Percentiles rank a stretch among this genome's conserved stretches.
These are phyloP conservation scores for Battus philenor DNA, from an alignment of 1,140 invertebrate species.

Conservation along the genomic window DNA sequence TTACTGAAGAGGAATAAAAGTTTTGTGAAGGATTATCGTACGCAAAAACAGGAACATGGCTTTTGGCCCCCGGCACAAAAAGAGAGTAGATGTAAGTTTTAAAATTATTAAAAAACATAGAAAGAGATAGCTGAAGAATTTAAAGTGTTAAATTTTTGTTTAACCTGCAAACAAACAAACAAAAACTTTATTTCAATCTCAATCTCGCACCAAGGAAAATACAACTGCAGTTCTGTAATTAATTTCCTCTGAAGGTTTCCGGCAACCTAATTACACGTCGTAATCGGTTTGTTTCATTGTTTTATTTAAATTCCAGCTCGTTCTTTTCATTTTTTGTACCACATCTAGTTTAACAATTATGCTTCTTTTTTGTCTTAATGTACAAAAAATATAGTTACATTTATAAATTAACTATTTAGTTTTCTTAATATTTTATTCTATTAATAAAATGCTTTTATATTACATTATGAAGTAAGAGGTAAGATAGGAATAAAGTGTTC, in stretches of 20 bases:
- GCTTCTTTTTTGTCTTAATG: too few species aligned
- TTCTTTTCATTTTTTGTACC: too few species aligned
- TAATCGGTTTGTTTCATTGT: not conserved
- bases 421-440: too few species aligned
- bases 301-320: too few species aligned
- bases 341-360: too few species aligned
- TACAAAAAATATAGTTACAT: too few species aligned
- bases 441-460: too few species aligned
- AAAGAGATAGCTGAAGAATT: not conserved
- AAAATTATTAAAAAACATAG: not conserved
- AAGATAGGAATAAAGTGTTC: too few species aligned
- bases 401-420: too few species aligned
- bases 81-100: conserved; percentile 57
- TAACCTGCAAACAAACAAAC: not conserved
- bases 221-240: not conserved
- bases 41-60: conserved; percentile 24
- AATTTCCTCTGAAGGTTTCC: not conserved
- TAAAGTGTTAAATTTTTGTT: not conserved
- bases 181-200: too few species aligned
- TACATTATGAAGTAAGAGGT: too few species aligned
- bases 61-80: conserved; percentile 52
- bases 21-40: conserved; percentile 19
- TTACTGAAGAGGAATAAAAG: conserved; percentile 24
- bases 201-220: too few species aligned
- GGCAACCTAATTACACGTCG: not conserved